These are phyloP conservation scores for Thera obeliscata DNA, from an alignment of 2,888 invertebrate species.

Conservation along the genomic window DNA sequence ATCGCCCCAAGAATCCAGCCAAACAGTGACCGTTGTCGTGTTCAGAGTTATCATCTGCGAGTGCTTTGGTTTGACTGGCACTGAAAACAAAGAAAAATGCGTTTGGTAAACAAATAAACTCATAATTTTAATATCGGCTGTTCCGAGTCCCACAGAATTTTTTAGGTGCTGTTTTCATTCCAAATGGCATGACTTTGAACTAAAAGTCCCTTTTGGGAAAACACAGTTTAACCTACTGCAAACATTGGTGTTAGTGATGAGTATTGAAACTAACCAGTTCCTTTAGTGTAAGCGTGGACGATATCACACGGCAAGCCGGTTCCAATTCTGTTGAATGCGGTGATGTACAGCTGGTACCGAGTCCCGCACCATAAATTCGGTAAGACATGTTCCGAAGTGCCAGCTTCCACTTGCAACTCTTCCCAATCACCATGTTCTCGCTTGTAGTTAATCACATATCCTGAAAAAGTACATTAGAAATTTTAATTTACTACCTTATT, in stretches of 20 bases:
- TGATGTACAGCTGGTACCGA: slow-evolving; percentile 93
- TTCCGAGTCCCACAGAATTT: neutral
- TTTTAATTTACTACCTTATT: no score
- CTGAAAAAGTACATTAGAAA: slow-evolving; percentile 58
- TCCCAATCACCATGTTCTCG: slow-evolving; percentile 96
- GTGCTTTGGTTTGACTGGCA: slow-evolving; percentile 91
- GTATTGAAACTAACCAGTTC: slow-evolving; percentile 83
- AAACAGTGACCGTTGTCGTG: slow-evolving; percentile 93
- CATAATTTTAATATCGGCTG: neutral
- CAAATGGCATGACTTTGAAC: neutral
- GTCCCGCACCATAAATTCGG: slow-evolving; percentile 95
- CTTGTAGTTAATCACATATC: slow-evolving; percentile 95
- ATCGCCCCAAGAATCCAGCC: slow-evolving; percentile 95
- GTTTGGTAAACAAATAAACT: neutral
- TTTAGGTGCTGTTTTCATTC: neutral
- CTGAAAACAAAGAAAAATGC: slow-evolving; percentile 63
- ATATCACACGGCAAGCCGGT: slow-evolving; percentile 95
- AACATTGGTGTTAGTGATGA: neutral
- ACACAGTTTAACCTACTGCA: neutral
- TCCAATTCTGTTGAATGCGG: slow-evolving; percentile 95
- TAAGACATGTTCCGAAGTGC: slow-evolving; percentile 90
- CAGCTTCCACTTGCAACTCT: slow-evolving; percentile 93
- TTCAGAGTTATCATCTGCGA: slow-evolving; percentile 93
- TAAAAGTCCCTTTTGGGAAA: neutral
- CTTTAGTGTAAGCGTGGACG: slow-evolving; percentile 92